Evolutionary conservation across 2,113 vertebrate species (phyloP).

Genomic region (Natator depressus): DNA sequence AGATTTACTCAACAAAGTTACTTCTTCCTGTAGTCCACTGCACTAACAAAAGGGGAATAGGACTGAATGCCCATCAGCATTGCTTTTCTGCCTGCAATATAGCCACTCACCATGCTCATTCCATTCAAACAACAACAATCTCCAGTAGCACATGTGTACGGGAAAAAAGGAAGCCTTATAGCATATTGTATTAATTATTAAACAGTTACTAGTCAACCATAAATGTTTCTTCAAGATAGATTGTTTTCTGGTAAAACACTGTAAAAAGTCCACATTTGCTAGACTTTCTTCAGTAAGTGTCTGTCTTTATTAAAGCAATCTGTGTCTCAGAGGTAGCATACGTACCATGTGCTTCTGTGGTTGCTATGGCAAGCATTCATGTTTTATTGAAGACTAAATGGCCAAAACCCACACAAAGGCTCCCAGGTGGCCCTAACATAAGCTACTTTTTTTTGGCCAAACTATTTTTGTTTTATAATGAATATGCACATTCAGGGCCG

Average conservation of each 20-base stretch:
- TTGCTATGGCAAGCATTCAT: slow-evolving; percentile 77
- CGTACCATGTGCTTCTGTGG: slow-evolving; percentile 14
- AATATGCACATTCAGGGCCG: not conserved
- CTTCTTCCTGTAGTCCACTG: not conserved
- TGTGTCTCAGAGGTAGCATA: slow-evolving; percentile 22
- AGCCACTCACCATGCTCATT: fast-evolving
- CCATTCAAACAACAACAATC: not conserved
- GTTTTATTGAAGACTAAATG: slow-evolving; percentile 76
- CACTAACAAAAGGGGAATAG: not conserved
- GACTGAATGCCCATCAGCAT: not conserved
- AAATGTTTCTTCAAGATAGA: slow-evolving; percentile 42
- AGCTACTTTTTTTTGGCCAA: not conserved
- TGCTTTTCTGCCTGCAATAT: fast-evolving
- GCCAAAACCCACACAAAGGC: slow-evolving; percentile 57
- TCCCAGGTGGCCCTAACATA: slow-evolving; percentile 45
- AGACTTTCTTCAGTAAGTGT: slow-evolving; percentile 17
- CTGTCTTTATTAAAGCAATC: slow-evolving; percentile 61
- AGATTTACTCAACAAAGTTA: not conserved
- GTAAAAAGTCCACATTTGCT: slow-evolving; percentile 40
- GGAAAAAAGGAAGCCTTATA: slow-evolving; percentile 9
- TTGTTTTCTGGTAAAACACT: slow-evolving; percentile 36
- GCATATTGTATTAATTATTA: slow-evolving; percentile 28
- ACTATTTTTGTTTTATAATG: not conserved
- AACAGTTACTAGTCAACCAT: slow-evolving; percentile 35
- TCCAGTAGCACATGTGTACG: not conserved